phyloP scores from a whole-genome alignment of 2,113 vertebrate genomes.

The Xenotilapia leptura region DNA sequence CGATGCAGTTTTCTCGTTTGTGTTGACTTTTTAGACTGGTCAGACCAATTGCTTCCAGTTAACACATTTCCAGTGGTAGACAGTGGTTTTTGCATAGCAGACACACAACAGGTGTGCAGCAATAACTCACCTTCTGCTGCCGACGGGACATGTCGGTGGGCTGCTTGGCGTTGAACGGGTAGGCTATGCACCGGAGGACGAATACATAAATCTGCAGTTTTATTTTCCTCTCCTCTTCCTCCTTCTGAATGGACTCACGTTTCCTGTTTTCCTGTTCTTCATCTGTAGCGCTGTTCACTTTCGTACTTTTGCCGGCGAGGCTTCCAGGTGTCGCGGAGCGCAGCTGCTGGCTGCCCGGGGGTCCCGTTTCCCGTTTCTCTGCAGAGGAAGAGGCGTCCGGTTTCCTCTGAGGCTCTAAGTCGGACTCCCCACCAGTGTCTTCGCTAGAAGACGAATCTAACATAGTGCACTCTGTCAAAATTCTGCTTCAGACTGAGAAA shows the following conservation, averaged over 20 bases:
- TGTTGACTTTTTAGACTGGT: rapidly evolving
- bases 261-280: conserved; percentile 77
- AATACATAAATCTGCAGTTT: conserved; percentile 91
- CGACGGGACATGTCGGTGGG: conserved; percentile 88
- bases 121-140: conserved; percentile 84
- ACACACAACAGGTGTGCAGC: conserved; percentile 41
- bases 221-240: conserved; percentile 80
- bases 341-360: conserved; percentile 48
- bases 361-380: conserved; percentile 36
- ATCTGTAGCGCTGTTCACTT: conserved; percentile 6
- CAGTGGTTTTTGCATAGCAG: neutral
- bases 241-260: conserved; percentile 66
- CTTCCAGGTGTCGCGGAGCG: conserved; percentile 58
- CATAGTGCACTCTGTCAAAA: conserved; percentile 61
- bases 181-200: conserved; percentile 86
- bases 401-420: conserved; percentile 67
- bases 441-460: conserved; percentile 96
- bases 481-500: neutral
- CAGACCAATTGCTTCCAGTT: neutral
- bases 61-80: neutral
- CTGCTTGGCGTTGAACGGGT: conserved; percentile 90
- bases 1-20: rapidly evolving
- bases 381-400: neutral
- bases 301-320: conserved; percentile 38
- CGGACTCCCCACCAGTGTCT: conserved; percentile 83